Percentiles rank a stretch among this genome's conserved stretches.
Evolutionary conservation across 2,888 invertebrate genomes (phyloP).

Genomic region (Anorthoa munda): DNA sequence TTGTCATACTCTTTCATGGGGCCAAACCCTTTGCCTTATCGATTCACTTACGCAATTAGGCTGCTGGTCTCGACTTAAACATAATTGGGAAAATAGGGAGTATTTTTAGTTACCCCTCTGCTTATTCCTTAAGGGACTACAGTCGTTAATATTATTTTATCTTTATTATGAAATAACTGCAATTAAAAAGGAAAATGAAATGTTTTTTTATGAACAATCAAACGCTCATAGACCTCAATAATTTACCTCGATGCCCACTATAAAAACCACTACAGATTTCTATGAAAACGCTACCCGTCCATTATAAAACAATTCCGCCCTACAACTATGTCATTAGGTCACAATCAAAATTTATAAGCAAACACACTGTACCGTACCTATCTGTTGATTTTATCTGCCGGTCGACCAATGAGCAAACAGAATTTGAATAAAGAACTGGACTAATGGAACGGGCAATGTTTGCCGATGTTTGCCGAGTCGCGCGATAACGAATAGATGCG

Average conservation of each 20-base stretch:
- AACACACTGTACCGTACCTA: conserved; percentile 64
- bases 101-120: too few relatives aligned
- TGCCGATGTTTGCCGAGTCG: conserved; percentile 69
- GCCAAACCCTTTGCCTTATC: too few relatives aligned
- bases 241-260: background rate
- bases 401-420: conserved; percentile 72
- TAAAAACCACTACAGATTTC: conserved; percentile 42
- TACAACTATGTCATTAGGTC: conserved; percentile 71
- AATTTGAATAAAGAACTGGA: conserved; percentile 75
- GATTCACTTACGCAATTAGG: too few relatives aligned
- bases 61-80: too few relatives aligned
- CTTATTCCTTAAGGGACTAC: background rate
- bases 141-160: too few relatives aligned
- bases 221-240: background rate
- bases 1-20: too few relatives aligned
- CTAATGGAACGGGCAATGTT: conserved; percentile 70
- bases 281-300: conserved; percentile 45
- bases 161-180: background rate
- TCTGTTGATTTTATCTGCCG: conserved; percentile 71
- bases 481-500: conserved; percentile 69
- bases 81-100: too few relatives aligned
- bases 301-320: conserved; percentile 63
- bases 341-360: conserved; percentile 72
- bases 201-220: background rate
- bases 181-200: background rate